phyloP scores from a whole-genome alignment of 2,113 vertebrate species.

The Hippocampus barbouri region DNA sequence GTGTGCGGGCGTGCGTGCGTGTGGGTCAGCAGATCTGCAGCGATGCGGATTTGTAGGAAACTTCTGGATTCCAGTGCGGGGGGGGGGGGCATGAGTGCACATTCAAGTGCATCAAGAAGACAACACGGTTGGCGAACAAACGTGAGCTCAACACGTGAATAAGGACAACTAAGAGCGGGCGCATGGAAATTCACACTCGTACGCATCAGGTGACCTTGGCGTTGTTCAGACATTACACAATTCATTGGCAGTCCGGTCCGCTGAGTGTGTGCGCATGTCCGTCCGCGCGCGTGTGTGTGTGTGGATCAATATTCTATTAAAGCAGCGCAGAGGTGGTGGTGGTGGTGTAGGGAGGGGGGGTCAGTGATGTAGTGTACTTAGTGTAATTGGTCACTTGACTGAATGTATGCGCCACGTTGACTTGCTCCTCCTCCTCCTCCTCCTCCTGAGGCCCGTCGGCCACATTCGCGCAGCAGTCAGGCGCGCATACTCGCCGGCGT shows the following conservation, averaged over 20 bases:
- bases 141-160: neutral
- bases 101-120: neutral
- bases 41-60: too few species aligned
- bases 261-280: slow-evolving; percentile 75
- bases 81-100: slow-evolving; percentile 16
- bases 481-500: too few species aligned
- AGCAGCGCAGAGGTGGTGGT: slow-evolving; percentile 63
- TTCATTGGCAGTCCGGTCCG: slow-evolving; percentile 92
- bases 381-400: slow-evolving; percentile 53
- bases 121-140: neutral
- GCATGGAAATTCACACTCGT: slow-evolving; percentile 17
- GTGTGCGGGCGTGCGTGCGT: neutral
- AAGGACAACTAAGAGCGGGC: neutral
- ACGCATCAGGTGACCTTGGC: slow-evolving; percentile 81
- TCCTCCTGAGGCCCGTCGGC: neutral
- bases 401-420: slow-evolving; percentile 22
- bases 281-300: slow-evolving; percentile 67
- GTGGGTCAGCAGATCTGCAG: neutral
- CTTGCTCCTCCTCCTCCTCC: slow-evolving; percentile 2
- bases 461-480: too few species aligned
- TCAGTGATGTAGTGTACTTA: slow-evolving; percentile 39
- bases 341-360: slow-evolving; percentile 13
- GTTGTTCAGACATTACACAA: slow-evolving; percentile 91
- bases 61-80: too few species aligned
- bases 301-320: slow-evolving; percentile 99